These are phyloP conservation scores for Sardina pilchardus DNA, from an alignment of 2,113 vertebrate species.

Conservation along the genomic window DNA sequence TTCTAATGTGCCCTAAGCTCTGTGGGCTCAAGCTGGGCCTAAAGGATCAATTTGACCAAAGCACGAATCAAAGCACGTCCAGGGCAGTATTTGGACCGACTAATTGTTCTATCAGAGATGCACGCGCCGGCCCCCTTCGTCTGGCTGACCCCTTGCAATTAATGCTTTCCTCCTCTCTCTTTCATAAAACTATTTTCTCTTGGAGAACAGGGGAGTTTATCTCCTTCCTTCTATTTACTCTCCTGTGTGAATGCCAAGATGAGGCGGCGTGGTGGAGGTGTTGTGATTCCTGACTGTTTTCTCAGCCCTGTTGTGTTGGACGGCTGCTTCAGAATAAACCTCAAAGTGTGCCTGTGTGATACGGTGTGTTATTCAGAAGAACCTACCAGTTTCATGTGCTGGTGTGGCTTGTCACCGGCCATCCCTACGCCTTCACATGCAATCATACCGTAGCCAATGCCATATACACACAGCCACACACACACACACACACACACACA, in stretches of 20 bases:
- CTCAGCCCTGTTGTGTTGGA: background rate
- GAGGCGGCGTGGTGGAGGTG: background rate
- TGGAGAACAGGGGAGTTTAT: background rate
- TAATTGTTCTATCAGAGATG: constrained; percentile 38
- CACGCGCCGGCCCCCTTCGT: constrained; percentile 28
- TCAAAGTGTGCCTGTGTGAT: background rate
- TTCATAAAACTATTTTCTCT: background rate
- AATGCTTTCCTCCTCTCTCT: constrained; percentile 31
- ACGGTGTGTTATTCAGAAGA: background rate
- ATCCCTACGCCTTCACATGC: background rate
- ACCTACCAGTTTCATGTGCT: background rate
- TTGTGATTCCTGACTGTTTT: too few species aligned
- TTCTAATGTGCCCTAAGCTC: constrained; percentile 53
- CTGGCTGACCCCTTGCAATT: constrained; percentile 38
- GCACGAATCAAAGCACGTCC: constrained; percentile 43
- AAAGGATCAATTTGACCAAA: constrained; percentile 40
- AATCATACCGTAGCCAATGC: background rate
- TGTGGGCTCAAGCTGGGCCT: constrained; percentile 47
- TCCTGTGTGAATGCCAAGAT: background rate
- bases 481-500: constrained; percentile 10
- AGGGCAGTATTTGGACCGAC: constrained; percentile 40
- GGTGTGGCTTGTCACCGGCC: background rate
- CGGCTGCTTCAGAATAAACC: background rate
- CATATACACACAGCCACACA: background rate
- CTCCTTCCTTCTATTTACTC: background rate